phyloP scores from a whole-genome alignment of 2,113 vertebrate genomes.

The Laticauda colubrina region DNA sequence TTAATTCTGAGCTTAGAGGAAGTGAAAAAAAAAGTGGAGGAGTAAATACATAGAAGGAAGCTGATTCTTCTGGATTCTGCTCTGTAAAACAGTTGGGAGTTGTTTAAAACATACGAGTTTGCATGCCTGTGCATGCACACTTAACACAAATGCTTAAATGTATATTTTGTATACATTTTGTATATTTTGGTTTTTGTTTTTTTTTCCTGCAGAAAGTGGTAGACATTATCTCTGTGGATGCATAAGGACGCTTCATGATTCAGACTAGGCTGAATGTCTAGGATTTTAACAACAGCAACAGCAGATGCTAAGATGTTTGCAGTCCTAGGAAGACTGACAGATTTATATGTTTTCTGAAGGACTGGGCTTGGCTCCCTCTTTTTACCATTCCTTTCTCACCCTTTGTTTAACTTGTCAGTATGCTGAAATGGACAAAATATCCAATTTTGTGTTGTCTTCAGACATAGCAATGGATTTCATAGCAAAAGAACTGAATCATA shows the following conservation, averaged over 20 bases:
- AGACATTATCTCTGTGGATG: constrained; percentile 35
- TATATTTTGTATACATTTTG: background rate
- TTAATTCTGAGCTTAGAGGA: constrained; percentile 26
- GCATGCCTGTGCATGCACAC: background rate
- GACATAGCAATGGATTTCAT: constrained; percentile 34
- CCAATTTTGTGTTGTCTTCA: constrained; percentile 28
- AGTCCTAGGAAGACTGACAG: constrained; percentile 30
- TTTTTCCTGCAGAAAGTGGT: constrained; percentile 30
- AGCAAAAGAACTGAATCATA: background rate
- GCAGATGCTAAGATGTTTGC: constrained; percentile 42
- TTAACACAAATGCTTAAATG: background rate
- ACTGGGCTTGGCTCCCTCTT: constrained; percentile 45
- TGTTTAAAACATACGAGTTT: background rate
- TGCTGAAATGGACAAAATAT: constrained; percentile 26
- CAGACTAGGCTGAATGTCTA: constrained; percentile 49
- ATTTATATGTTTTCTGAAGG: constrained; percentile 23
- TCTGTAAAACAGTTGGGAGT: constrained; percentile 37
- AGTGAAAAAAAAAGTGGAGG: constrained; percentile 15
- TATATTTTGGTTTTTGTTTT: constrained; percentile 22
- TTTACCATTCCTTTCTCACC: background rate
- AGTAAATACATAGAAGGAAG: constrained; percentile 15
- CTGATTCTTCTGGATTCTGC: constrained; percentile 37
- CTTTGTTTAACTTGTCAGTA: constrained; percentile 9
- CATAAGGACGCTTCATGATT: background rate
- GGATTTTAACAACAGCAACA: constrained; percentile 49